A percentile compares a stretch with the other conserved stretches of the same genome.
These are phyloP conservation scores for Leptopilina myrica DNA, from an alignment of 2,888 invertebrate species.

Conservation along the genomic window DNA sequence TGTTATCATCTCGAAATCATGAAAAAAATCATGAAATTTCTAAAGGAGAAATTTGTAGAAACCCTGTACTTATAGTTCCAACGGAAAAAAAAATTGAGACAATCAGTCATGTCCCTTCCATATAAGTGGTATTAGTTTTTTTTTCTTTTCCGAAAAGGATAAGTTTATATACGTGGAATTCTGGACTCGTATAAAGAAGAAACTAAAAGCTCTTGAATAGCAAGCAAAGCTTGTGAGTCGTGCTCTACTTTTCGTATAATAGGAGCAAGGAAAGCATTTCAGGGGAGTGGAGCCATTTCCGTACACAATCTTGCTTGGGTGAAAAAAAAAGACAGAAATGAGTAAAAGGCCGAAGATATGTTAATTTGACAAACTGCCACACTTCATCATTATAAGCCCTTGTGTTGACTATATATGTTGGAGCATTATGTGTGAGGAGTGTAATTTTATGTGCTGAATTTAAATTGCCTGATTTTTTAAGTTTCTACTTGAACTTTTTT, in stretches of 20 bases:
- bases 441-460: conserved; percentile 17
- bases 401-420: neutral
- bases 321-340: conserved; percentile 9
- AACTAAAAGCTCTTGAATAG: conserved; percentile 57
- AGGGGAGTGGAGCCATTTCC: conserved; percentile 18
- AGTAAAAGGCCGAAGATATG: neutral
- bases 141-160: conserved; percentile 19
- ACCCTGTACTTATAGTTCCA: too few relatives aligned
- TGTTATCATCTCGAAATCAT: too few relatives aligned
- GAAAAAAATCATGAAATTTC: too few relatives aligned
- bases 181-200: conserved; percentile 46
- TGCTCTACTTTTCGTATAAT: conserved; percentile 56
- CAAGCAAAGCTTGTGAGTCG: conserved; percentile 50
- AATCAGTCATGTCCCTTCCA: neutral
- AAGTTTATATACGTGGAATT: conserved; percentile 45
- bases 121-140: conserved; percentile 29
- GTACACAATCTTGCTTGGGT: conserved; percentile 8
- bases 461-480: conserved; percentile 14
- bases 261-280: conserved; percentile 44
- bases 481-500: neutral
- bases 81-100: neutral
- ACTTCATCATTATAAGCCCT: conserved; percentile 19
- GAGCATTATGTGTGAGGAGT: conserved; percentile 7
- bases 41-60: too few relatives aligned
- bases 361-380: conserved; percentile 7